Evolutionary conservation across 2,888 invertebrate genomes (phyloP).

Genomic region (Pilophorus perplexus): DNA sequence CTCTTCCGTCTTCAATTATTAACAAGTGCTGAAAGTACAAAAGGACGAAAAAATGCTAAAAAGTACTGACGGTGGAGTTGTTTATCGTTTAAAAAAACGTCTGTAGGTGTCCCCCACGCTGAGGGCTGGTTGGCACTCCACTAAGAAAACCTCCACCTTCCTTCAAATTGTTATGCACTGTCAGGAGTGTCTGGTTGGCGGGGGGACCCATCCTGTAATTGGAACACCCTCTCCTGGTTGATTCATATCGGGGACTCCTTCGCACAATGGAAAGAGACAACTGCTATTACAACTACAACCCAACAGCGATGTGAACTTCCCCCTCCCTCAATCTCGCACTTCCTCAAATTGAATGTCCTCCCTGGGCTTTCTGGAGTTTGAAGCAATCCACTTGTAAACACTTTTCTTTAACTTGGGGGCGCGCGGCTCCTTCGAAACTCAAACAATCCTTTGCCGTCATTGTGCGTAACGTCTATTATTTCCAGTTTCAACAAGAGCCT

Average conservation of each 20-base stretch:
- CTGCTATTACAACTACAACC: slow-evolving; percentile 20
- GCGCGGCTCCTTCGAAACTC: slow-evolving; percentile 30
- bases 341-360: slow-evolving; percentile 35
- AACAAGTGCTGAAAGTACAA: too few relatives aligned
- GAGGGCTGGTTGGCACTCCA: too few relatives aligned
- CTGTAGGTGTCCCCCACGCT: too few relatives aligned
- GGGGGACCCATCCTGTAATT: slow-evolving; percentile 28
- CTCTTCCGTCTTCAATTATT: too few relatives aligned
- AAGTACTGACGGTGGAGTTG: too few relatives aligned
- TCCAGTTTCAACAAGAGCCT: not conserved
- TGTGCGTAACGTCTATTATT: slow-evolving; percentile 24
- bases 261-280: slow-evolving; percentile 33
- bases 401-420: slow-evolving; percentile 18
- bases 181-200: not conserved
- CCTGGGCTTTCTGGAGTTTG: not conserved
- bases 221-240: slow-evolving; percentile 32
- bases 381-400: slow-evolving; percentile 38
- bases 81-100: too few relatives aligned
- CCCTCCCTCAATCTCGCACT: slow-evolving; percentile 2
- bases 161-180: slow-evolving; percentile 22
- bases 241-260: slow-evolving; percentile 26
- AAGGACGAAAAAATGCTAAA: too few relatives aligned
- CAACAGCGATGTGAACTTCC: slow-evolving; percentile 11
- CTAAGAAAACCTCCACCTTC: too few relatives aligned
- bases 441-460: slow-evolving; percentile 22